Conservation (phyloP, 2,113 vertebrate genomes). For the Coptodon bakossiorum region DNA sequence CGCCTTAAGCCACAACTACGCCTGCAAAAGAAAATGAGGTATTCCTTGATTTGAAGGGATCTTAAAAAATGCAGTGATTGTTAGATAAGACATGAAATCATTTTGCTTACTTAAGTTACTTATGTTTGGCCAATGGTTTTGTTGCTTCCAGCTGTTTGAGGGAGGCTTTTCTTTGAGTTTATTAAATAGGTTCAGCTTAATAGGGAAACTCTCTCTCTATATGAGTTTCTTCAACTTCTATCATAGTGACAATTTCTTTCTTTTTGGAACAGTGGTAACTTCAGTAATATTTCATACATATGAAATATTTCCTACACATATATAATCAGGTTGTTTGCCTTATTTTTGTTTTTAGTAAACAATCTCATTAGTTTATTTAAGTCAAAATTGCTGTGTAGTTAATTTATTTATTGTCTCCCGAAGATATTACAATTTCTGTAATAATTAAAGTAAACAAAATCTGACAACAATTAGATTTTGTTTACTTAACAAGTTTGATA, state of each 20-base stretch:
- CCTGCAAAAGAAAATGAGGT: not conserved
- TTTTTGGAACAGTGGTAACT: not conserved
- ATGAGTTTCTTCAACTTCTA: not conserved
- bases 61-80: not conserved
- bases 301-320: not conserved
- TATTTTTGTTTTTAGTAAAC: not conserved
- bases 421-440: not conserved
- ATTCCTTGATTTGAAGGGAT: not conserved
- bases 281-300: not conserved
- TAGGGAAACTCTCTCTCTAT: accelerated
- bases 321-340: not conserved
- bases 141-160: not conserved
- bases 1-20: not conserved
- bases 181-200: accelerated
- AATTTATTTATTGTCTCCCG: not conserved
- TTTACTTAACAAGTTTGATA: not conserved
- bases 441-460: not conserved
- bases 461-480: not conserved
- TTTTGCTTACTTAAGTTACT: not conserved
- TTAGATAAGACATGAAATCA: not conserved
- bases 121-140: not conserved
- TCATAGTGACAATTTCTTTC: not conserved
- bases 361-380: not conserved
- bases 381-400: not conserved
- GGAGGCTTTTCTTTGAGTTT: not conserved